A percentile compares a stretch with the other conserved stretches of the same genome.
These are phyloP conservation scores for Mustelus asterias DNA, from an alignment of 2,113 vertebrate species.

Conservation along the genomic window DNA sequence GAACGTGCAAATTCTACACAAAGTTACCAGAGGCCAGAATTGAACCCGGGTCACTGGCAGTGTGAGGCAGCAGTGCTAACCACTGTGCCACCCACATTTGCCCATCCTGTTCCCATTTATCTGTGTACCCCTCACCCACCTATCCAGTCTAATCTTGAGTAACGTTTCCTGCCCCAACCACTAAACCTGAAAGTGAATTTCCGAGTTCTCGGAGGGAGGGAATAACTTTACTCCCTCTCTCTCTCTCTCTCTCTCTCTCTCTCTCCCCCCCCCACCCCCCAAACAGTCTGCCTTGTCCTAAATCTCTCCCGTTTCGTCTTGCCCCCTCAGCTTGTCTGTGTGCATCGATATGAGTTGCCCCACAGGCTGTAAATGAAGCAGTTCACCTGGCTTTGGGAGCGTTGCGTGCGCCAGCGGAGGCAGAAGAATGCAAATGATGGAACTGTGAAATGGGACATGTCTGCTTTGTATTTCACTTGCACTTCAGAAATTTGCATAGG, in stretches of 20 bases:
- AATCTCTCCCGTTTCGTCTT: not conserved
- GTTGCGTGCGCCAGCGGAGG: not conserved
- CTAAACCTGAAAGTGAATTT: not conserved
- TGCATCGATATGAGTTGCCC: not conserved
- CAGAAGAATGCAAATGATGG: not conserved
- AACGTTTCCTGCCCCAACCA: not conserved
- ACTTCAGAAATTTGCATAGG: not conserved
- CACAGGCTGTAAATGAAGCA: not conserved
- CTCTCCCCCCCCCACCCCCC: too few relatives aligned
- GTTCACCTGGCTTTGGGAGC: not conserved
- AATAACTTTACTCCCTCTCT: not conserved
- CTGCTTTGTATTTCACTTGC: not conserved
- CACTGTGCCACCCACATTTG: not conserved
- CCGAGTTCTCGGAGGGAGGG: not conserved
- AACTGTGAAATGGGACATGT: not conserved
- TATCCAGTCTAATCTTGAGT: not conserved
- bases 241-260: not conserved
- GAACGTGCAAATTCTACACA: too few relatives aligned
- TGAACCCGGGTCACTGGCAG: too few relatives aligned
- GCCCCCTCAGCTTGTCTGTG: not conserved
- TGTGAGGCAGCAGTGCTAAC: too few relatives aligned
- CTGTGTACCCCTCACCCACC: not conserved
- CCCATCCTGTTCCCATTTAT: not conserved
- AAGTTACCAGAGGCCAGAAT: too few relatives aligned
- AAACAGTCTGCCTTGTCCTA: not conserved